Conservation (phyloP, 1,140 invertebrate species). For the Ericerus pela region DNA sequence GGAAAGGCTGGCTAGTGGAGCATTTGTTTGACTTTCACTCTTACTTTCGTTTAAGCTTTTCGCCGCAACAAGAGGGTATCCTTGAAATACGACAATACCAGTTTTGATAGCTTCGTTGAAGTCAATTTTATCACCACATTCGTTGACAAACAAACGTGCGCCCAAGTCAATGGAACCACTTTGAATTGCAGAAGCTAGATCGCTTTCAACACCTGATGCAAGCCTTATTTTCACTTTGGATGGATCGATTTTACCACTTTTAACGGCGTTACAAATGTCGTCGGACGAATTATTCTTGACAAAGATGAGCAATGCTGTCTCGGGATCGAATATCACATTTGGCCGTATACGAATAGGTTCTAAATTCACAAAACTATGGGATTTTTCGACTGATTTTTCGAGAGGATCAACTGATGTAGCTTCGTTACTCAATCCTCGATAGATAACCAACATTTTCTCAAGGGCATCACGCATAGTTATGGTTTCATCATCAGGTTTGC, state of each 20-base stretch:
- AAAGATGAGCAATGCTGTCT: conserved; percentile 52
- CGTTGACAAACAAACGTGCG: conserved; percentile 52
- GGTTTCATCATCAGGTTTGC: conserved; percentile 34
- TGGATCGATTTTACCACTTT: conserved; percentile 39
- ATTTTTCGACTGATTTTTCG: too few relatives aligned
- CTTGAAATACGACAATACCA: conserved; percentile 51
- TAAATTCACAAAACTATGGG: too few relatives aligned
- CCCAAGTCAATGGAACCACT: conserved; percentile 57
- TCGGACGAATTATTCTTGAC: conserved; percentile 48
- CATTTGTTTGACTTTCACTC: not conserved
- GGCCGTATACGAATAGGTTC: conserved; percentile 52
- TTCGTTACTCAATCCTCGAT: not conserved
- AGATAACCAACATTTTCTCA: conserved; percentile 36
- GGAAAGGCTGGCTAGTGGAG: not conserved
- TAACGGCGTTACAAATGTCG: conserved; percentile 35
- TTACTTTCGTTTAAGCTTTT: not conserved
- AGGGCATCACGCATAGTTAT: conserved; percentile 69
- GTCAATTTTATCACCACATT: conserved; percentile 44
- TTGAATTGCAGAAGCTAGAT: conserved; percentile 57
- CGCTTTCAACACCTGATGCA: conserved; percentile 42
- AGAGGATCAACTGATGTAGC: not conserved
- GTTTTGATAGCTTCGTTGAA: conserved; percentile 60
- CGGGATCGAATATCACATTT: conserved; percentile 58
- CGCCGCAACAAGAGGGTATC: conserved; percentile 39
- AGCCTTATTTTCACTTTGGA: not conserved